phyloP scores from a whole-genome alignment of 2,797 vertebrate species.

The Hypotaenidia okinawae region DNA sequence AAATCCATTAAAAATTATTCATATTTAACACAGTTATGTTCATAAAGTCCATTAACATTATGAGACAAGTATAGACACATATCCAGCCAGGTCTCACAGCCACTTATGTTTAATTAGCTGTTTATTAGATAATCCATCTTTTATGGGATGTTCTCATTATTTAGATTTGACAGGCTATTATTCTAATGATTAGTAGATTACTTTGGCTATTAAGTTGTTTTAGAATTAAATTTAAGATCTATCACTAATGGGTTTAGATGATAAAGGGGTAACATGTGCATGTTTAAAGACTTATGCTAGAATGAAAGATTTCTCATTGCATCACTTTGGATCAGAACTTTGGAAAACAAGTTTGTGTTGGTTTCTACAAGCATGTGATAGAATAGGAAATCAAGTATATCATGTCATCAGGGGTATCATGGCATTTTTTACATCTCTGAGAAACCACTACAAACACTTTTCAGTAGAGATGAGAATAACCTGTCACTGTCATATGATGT shows the following conservation, averaged over 20 bases:
- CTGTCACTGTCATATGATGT: neutral
- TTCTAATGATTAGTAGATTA: conserved; percentile 51
- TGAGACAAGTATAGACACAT: conserved; percentile 1
- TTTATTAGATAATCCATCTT: conserved; percentile 56
- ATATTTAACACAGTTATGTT: neutral
- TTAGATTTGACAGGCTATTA: conserved; percentile 42
- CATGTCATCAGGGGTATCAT: neutral
- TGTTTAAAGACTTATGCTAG: neutral
- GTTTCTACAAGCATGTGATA: neutral
- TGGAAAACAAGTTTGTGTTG: neutral
- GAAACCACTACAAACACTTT: neutral
- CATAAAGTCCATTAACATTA: conserved; percentile 33
- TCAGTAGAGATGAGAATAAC: neutral
- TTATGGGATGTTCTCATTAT: conserved; percentile 24
- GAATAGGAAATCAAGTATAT: neutral
- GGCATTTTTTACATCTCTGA: neutral
- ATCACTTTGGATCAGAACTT: neutral
- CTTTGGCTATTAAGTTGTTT: conserved; percentile 42
- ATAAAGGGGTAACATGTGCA: neutral
- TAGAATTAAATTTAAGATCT: neutral
- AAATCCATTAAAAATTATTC: neutral
- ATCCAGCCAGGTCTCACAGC: conserved; percentile 9
- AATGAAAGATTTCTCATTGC: neutral
- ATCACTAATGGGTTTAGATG: neutral
- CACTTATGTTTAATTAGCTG: conserved; percentile 48